These are phyloP conservation scores for Hipparchia semele DNA, from an alignment of 2,888 invertebrate genomes.

Conservation along the genomic window DNA sequence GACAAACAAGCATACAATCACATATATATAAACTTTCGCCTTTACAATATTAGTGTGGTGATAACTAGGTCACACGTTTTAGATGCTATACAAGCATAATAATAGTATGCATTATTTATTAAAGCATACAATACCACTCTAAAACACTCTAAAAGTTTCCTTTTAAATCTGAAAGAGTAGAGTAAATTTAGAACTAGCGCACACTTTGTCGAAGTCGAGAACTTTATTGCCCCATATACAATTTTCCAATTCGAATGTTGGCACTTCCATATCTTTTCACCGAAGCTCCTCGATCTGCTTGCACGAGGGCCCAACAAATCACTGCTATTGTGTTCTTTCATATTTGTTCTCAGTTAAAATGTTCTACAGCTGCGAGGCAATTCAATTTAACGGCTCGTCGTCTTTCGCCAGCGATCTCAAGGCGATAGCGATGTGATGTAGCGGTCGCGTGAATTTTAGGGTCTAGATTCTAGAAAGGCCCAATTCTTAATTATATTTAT, in stretches of 20 bases:
- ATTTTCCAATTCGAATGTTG: conserved; percentile 61
- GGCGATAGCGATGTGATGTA: no score
- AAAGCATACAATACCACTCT: neutral
- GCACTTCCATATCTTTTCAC: conserved; percentile 52
- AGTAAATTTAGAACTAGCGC: conserved; percentile 24
- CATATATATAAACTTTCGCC: no score
- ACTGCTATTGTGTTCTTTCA: conserved; percentile 51
- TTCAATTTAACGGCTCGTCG: neutral
- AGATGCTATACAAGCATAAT: no score
- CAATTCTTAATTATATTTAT: no score
- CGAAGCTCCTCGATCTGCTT: conserved; percentile 35
- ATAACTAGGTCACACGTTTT: no score
- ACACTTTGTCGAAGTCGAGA: conserved; percentile 54
- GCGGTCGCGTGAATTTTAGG: no score
- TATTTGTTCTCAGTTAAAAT: conserved; percentile 48
- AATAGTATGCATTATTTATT: neutral
- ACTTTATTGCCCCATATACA: conserved; percentile 59
- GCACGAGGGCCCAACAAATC: conserved; percentile 51
- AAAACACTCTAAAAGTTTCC: conserved; percentile 5
- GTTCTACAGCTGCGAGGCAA: conserved; percentile 34
- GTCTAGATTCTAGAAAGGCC: no score
- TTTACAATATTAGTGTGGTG: no score
- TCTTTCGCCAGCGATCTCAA: no score
- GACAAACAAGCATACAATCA: no score
- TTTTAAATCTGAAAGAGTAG: conserved; percentile 15